Conservation (phyloP, 2,888 invertebrate genomes). For the Rhaphigaster nebulosa region DNA sequence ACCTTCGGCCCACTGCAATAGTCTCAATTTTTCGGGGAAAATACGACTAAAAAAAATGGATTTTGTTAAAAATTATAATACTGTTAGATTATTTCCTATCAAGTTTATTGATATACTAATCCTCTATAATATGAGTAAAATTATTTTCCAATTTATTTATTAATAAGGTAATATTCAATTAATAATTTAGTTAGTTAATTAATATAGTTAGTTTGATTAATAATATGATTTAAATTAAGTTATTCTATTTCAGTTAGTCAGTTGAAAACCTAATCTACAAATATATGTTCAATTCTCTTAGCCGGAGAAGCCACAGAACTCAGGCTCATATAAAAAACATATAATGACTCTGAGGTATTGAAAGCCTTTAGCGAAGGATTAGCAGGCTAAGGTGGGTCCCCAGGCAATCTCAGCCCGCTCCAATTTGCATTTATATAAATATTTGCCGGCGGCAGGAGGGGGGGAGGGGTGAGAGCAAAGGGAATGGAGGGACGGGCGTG, state of each 20-base stretch:
- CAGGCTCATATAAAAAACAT: background rate
- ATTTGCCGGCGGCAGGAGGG: background rate
- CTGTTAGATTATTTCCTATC: too few species aligned
- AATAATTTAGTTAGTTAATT: too few species aligned
- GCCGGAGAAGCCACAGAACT: background rate
- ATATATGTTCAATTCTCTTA: background rate
- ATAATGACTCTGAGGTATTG: background rate
- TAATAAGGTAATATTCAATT: too few species aligned
- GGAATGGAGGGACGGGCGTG: background rate
- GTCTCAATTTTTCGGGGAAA: too few species aligned
- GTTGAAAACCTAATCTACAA: background rate
- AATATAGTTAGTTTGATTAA: too few species aligned
- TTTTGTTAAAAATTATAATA: too few species aligned
- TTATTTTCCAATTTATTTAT: too few species aligned
- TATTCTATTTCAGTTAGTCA: background rate
- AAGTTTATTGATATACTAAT: too few species aligned
- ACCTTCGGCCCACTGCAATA: too few species aligned
- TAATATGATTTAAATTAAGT: too few species aligned
- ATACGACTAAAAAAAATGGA: too few species aligned
- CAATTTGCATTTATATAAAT: constrained; percentile 50
- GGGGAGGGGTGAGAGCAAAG: background rate
- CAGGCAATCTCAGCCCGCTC: constrained; percentile 44
- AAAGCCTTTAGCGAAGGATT: constrained; percentile 24
- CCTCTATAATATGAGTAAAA: too few species aligned
- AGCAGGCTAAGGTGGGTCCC: constrained; percentile 24